Base-by-base conservation (phyloP, 2,888 invertebrate species). In the Omphaloscelis lunosa region DNA sequence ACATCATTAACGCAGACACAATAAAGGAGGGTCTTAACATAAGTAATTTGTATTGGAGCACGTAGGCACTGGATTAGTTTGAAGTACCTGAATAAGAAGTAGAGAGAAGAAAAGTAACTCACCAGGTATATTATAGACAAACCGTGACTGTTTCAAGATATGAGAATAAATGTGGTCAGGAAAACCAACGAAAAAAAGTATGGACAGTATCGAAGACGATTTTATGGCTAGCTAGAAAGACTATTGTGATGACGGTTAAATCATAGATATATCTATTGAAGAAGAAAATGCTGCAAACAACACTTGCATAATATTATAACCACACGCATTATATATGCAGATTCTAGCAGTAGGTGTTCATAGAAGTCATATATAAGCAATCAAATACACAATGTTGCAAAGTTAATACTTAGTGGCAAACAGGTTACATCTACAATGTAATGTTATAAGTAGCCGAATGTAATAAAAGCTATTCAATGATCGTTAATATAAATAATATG, bases 381-480 rank as follows among this genome's bases (percentile, higher is more conserved):
- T 84, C 65, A 84, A 67, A 79, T 58, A 72, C 29, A 75, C 76
- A 75, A 62, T 58, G 71, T 83, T 75, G 73, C 70, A 63, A 76
- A 72, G 48, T 66, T 58, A 74, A 79, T 70, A 84, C 74, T 58
- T 15, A 59, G 39, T 69, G 11, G 27, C 72, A 80, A 80, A 80
- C 83, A 79, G 77, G 81, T 84, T 84, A 66, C 39, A 63, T 61
- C 11, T 69, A 82, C 83, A 73, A 74, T 76, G 83, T 84, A 73
- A 72, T 70, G 61, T 61, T 72, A 45, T 83, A 86, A 82, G 88
- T 83, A 88, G 89, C 89, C 59, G 62, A 84, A 76, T 78, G 83
- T 81, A 82, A 83, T 89, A 83, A 83, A 88, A 86, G 72, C 75
- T 72, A 75, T 86, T 74, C 81, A 78, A 76, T 77, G 66, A 75